Evolutionary conservation across 2,888 invertebrate genomes (phyloP), one percentile per base, ranked within the genome.

Genomic region (Leptarthrus brevirostris): DNA sequence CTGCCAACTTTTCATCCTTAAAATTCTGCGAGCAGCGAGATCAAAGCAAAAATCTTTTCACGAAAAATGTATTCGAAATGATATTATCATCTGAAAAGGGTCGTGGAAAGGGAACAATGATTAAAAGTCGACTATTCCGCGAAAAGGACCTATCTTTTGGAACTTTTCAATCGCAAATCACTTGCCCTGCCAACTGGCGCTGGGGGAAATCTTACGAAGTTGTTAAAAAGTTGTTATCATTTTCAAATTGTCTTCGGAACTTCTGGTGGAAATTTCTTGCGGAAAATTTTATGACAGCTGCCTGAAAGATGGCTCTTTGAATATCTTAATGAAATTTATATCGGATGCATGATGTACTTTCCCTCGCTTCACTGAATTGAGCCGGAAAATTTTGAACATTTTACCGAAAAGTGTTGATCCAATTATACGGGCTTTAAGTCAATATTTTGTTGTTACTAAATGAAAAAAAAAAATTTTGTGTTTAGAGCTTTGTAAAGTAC

Each of bases 171-270:
- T 58, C 58, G 58, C 20, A 34, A 49, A n/a, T 18, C 34, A 4
- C 18, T 12, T 34, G 4, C 18, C 18, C 5, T 34, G 4, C 18
- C 18, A 14, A 14, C 20, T 20, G 34, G 14, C 1, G 26, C 18
- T n/a, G 56, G 14, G 56, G 18, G 36, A 20, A 58, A 30, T 58
- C 36, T 36, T 58, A 20, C 3, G 8, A 58, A 58, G 24, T 58
- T 58, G 58, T 58, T 58, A 58, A 58, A 34, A 58, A 58, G 58
- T 58, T 58, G 58, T 58, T 58, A 58, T 58, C 58, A 58, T 58
- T 58, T 58, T 58, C 34, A 58, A 58, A 58, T 58, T 58, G 58
- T 58, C 58, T 20, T 20, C 12, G 34, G 36, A 58, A 58, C 34
- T 58, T 58, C 20, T 34, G 58, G 58, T 58, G 58, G 36, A 58